phyloP scores from a whole-genome alignment of 2,797 vertebrate genomes.

The Tadarida brasiliensis region DNA sequence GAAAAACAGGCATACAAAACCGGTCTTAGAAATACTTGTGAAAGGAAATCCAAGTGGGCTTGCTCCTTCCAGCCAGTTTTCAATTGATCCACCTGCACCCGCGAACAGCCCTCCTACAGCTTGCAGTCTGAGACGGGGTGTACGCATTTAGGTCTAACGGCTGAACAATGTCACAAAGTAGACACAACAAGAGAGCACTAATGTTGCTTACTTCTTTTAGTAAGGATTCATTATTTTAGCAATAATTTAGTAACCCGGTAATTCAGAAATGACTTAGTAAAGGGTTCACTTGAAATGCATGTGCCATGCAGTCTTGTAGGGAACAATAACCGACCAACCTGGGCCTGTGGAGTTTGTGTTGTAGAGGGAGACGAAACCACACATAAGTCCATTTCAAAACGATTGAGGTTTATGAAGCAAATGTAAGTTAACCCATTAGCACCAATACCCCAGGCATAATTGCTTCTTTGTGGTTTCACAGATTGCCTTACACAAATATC shows the following conservation, averaged over 20 bases:
- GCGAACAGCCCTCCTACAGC: not conserved
- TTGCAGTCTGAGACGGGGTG: not conserved
- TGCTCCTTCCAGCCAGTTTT: not conserved
- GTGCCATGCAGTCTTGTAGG: not conserved
- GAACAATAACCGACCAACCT: not conserved
- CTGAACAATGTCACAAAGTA: not conserved
- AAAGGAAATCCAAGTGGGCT: not conserved
- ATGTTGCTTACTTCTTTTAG: not conserved
- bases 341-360: not conserved
- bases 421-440: not conserved
- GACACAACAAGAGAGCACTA: not conserved
- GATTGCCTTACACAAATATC: not conserved
- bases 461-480: no score
- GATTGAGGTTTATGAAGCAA: not conserved
- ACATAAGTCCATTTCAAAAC: not conserved
- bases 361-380: not conserved
- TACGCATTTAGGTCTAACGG: not conserved
- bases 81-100: not conserved
- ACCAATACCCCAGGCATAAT: not conserved
- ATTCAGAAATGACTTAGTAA: not conserved
- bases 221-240: not conserved
- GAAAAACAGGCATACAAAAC: not conserved
- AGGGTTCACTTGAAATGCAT: not conserved
- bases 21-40: not conserved
- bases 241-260: not conserved